phyloP scores from a whole-genome alignment of 2,888 invertebrate species.

The Harpalus rubripes region DNA sequence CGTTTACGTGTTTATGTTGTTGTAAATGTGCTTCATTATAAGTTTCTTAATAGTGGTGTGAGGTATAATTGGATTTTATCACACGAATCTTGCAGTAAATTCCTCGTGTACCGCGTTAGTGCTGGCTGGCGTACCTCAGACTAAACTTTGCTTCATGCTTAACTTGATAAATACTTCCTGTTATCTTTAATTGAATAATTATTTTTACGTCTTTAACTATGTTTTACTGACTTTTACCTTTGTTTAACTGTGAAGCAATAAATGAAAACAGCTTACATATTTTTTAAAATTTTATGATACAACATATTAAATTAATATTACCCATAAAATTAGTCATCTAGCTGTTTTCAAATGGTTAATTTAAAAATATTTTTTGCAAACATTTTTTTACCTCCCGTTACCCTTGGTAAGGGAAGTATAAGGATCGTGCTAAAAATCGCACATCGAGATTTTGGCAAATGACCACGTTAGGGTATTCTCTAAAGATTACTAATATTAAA shows the following conservation, averaged over 20 bases:
- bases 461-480: too few relatives aligned
- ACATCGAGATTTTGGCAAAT: too few relatives aligned
- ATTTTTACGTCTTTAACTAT: slow-evolving; percentile 44
- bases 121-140: not conserved
- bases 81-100: slow-evolving; percentile 47
- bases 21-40: slow-evolving; percentile 65
- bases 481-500: too few relatives aligned
- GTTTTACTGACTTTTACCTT: not conserved
- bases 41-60: slow-evolving; percentile 57
- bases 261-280: not conserved
- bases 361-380: too few relatives aligned
- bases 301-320: not conserved
- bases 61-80: slow-evolving; percentile 55
- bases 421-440: too few relatives aligned
- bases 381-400: too few relatives aligned
- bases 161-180: slow-evolving; percentile 45
- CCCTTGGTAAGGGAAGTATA: too few relatives aligned
- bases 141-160: slow-evolving; percentile 5
- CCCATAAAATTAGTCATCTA: not conserved
- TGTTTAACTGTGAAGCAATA: not conserved
- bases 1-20: slow-evolving; percentile 64
- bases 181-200: slow-evolving; percentile 38
- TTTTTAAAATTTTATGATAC: not conserved
- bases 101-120: not conserved
- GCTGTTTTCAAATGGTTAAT: too few relatives aligned